Evolutionary conservation across 2,113 vertebrate species (phyloP).

Genomic region (Chloropsis cyanopogon): DNA sequence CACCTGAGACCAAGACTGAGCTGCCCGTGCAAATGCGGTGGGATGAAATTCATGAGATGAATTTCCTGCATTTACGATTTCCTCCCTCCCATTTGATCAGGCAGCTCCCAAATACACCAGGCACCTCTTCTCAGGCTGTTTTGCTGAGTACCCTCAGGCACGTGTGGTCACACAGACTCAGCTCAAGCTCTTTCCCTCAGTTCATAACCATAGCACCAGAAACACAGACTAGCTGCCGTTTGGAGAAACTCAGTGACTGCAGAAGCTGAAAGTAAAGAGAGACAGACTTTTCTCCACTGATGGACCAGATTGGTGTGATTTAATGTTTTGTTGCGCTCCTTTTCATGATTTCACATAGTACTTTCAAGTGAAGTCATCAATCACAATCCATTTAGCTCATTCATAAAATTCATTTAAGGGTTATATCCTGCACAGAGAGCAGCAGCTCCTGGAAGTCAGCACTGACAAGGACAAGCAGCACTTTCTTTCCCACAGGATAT

Average conservation of each 20-base stretch:
- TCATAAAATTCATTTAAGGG: constrained; percentile 42
- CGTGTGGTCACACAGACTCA: fast-evolving
- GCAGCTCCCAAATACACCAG: neutral
- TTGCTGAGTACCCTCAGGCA: neutral
- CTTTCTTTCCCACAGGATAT: neutral
- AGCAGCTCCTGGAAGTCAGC: neutral
- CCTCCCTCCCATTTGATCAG: neutral
- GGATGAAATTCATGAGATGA: neutral
- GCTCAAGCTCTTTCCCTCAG: neutral
- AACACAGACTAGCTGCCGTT: neutral
- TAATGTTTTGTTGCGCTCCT: neutral
- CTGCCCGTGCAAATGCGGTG: neutral
- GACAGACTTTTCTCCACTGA: neutral
- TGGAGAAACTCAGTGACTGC: neutral
- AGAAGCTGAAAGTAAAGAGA: neutral
- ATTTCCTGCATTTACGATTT: neutral
- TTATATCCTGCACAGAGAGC: neutral
- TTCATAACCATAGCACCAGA: neutral
- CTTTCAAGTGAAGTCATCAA: constrained; percentile 22
- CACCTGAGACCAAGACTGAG: neutral
- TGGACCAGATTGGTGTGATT: neutral
- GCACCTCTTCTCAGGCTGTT: constrained; percentile 3
- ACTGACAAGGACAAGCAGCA: neutral
- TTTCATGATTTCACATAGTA: constrained; percentile 5
- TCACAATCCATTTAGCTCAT: constrained; percentile 46